These are phyloP conservation scores for Catostomus latipinnis DNA, from an alignment of 2,797 vertebrate genomes.

Conservation along the genomic window DNA sequence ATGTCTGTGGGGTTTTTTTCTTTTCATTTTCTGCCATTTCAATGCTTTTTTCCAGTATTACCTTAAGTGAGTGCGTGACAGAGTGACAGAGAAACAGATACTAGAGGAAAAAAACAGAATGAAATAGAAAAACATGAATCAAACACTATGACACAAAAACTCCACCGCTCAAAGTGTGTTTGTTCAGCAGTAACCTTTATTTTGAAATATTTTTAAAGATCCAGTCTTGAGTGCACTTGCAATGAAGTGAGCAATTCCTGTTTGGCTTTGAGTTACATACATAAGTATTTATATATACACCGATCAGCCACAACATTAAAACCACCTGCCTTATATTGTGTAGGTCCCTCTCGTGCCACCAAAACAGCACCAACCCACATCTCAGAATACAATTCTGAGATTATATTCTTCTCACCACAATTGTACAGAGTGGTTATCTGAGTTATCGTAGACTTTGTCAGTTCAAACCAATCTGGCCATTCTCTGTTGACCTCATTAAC, in stretches of 20 bases:
- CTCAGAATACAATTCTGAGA: too few species aligned
- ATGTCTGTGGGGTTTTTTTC: neutral
- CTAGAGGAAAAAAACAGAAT: conserved; percentile 9
- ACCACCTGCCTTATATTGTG: too few species aligned
- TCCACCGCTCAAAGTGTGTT: conserved; percentile 47
- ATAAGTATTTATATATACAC: conserved; percentile 45
- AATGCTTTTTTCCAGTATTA: conserved; percentile 25
- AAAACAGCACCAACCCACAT: too few species aligned
- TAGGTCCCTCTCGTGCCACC: too few species aligned
- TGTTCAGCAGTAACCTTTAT: conserved; percentile 75
- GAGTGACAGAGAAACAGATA: neutral
- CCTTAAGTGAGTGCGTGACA: conserved; percentile 7
- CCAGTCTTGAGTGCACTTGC: conserved; percentile 69
- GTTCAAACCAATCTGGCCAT: too few species aligned
- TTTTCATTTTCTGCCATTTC: neutral
- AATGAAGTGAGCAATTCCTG: conserved; percentile 67
- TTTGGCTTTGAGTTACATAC: conserved; percentile 54
- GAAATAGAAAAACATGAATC: conserved; percentile 18
- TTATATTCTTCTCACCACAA: too few species aligned
- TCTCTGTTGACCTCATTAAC: too few species aligned
- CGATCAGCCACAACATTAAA: too few species aligned
- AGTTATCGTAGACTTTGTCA: too few species aligned
- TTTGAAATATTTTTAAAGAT: conserved; percentile 67
- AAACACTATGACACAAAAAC: conserved; percentile 49
- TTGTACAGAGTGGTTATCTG: too few species aligned